Percentiles rank a stretch among this genome's conserved stretches.
Conservation (phyloP, 1,140 invertebrate genomes). For the Cecropterus lyciades region DNA sequence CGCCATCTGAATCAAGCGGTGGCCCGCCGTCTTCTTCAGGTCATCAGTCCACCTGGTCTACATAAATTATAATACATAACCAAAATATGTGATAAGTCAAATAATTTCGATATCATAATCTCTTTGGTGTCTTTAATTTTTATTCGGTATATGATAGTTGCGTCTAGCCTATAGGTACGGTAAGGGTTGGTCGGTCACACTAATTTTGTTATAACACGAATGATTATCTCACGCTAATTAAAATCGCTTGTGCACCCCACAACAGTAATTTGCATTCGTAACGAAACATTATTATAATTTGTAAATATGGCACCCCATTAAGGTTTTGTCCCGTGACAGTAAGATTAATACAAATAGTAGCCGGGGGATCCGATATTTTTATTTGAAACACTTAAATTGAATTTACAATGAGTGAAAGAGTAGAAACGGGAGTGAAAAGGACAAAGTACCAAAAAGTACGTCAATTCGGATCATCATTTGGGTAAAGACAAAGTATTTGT, state of each 20-base stretch:
- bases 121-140: too few species aligned
- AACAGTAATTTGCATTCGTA: constrained; percentile 25
- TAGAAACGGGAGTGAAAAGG: constrained; percentile 33
- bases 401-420: constrained; percentile 52
- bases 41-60: too few species aligned
- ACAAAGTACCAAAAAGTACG: too few species aligned
- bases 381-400: constrained; percentile 41
- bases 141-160: too few species aligned
- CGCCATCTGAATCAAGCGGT: too few species aligned
- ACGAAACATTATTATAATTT: constrained; percentile 21
- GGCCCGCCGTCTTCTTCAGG: too few species aligned
- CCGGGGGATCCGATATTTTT: constrained; percentile 30
- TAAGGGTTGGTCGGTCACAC: too few species aligned
- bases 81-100: too few species aligned
- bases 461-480: too few species aligned
- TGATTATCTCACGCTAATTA: constrained; percentile 29
- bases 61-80: too few species aligned
- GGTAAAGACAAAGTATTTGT: constrained; percentile 5
- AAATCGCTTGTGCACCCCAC: constrained; percentile 9
- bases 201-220: not conserved
- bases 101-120: too few species aligned
- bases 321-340: constrained; percentile 27
- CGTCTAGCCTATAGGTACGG: too few species aligned
- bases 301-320: constrained; percentile 29
- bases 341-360: constrained; percentile 29